Conservation (phyloP, 2,113 vertebrate species). For the Oncorhynchus nerka region DNA sequence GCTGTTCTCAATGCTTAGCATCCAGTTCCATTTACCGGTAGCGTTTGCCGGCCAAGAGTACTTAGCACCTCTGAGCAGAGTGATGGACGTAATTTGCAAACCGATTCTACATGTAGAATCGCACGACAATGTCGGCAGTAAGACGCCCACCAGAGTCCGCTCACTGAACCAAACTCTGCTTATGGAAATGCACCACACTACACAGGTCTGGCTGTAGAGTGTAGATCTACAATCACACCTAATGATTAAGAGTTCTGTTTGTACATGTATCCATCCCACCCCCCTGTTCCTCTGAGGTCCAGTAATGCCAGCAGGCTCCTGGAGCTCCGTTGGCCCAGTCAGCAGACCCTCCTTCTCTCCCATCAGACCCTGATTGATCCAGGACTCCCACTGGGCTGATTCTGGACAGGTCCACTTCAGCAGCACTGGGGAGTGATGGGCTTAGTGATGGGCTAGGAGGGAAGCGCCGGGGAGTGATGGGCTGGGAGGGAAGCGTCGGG, state of each 20-base stretch:
- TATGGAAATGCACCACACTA: neutral
- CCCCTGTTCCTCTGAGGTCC: neutral
- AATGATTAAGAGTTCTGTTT: too few relatives aligned
- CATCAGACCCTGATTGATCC: neutral
- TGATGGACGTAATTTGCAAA: too few relatives aligned
- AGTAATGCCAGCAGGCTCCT: neutral
- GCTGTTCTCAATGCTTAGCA: neutral
- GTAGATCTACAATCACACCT: neutral
- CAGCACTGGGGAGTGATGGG: too few relatives aligned
- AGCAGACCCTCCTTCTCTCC: neutral
- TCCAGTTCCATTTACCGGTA: neutral
- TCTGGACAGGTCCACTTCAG: neutral
- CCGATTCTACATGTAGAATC: too few relatives aligned
- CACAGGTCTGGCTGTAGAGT: too few relatives aligned
- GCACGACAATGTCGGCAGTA: too few relatives aligned
- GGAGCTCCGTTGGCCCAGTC: neutral
- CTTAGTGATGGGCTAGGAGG: too few relatives aligned
- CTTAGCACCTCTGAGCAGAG: too few relatives aligned
- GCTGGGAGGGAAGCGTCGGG: too few relatives aligned
- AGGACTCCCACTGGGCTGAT: neutral
- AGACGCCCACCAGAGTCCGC: too few relatives aligned
- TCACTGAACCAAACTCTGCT: neutral
- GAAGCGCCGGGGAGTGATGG: too few relatives aligned
- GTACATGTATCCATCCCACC: neutral
- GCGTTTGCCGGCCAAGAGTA: too few relatives aligned